Percentiles rank a stretch among this genome's conserved stretches.
Conservation (phyloP, 2,797 vertebrate species). For the Helarctos malayanus region DNA sequence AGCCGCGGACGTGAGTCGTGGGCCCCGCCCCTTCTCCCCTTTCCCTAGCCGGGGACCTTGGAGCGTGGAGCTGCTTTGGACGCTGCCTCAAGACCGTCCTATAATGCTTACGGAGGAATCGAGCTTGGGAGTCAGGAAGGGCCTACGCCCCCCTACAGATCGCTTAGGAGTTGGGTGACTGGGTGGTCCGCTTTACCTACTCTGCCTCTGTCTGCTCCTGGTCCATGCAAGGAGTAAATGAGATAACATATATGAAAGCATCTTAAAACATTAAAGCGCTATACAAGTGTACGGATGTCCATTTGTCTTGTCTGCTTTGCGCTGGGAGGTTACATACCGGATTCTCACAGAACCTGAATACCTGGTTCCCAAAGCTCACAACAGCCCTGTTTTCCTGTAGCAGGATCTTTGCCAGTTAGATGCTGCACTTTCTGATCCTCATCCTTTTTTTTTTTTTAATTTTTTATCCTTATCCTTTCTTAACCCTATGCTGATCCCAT, state of each 20-base stretch:
- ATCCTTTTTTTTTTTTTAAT: too few relatives aligned
- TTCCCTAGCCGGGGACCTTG: background rate
- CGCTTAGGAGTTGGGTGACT: background rate
- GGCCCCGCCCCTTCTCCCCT: background rate
- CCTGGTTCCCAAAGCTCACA: background rate
- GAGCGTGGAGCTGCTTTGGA: background rate
- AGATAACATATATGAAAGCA: background rate
- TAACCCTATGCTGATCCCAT: background rate
- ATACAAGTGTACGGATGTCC: rapidly evolving
- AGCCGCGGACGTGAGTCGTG: rapidly evolving
- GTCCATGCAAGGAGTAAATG: background rate
- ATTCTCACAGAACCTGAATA: background rate
- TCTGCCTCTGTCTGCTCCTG: background rate
- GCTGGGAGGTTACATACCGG: background rate
- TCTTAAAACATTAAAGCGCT: background rate
- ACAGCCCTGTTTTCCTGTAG: background rate
- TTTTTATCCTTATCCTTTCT: background rate
- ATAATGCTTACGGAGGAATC: rapidly evolving
- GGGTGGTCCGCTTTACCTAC: too few relatives aligned
- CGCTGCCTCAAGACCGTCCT: rapidly evolving
- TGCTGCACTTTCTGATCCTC: background rate
- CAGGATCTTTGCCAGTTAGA: background rate
- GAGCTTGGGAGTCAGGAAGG: background rate
- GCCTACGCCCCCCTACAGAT: background rate
- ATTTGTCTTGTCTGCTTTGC: background rate